Evolutionary conservation across 2,797 vertebrate genomes (phyloP).

Genomic region (Halcyon badia): DNA sequence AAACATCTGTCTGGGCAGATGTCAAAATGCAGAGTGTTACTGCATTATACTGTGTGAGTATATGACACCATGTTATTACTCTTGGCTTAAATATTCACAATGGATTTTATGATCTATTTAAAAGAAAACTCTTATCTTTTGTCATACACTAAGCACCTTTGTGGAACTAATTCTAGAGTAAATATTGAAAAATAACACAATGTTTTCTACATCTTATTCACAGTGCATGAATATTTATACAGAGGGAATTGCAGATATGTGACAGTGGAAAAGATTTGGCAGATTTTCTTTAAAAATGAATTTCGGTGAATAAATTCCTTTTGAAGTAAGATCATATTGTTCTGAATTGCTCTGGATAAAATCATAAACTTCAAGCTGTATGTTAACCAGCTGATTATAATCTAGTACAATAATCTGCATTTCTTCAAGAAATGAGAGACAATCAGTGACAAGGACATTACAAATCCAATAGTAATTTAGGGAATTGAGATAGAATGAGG

Average conservation of each 20-base stretch:
- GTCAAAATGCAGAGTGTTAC: conserved; percentile 73
- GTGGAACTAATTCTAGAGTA: conserved; percentile 44
- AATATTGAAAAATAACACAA: conserved; percentile 52
- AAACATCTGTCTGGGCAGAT: conserved; percentile 82
- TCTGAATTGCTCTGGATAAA: conserved; percentile 37
- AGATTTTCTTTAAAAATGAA: conserved; percentile 46
- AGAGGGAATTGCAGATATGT: not conserved
- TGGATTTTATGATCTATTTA: conserved; percentile 67
- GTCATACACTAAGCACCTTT: conserved; percentile 17
- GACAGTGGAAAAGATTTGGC: conserved; percentile 7
- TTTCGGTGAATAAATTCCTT: conserved; percentile 48
- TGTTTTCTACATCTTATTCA: conserved; percentile 21
- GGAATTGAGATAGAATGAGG: conserved; percentile 5
- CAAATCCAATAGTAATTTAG: conserved; percentile 48
- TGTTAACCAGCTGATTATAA: conserved; percentile 26
- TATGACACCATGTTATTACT: conserved; percentile 72
- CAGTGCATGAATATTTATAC: conserved; percentile 14
- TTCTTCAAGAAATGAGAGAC: conserved; percentile 57
- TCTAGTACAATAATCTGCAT: conserved; percentile 35
- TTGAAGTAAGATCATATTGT: conserved; percentile 3
- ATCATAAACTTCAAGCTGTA: not conserved
- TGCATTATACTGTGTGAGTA: conserved; percentile 52
- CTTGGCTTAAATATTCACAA: conserved; percentile 70
- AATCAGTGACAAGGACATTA: conserved; percentile 36
- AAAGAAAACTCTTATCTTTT: conserved; percentile 45